Evolutionary conservation across 2,888 invertebrate species (phyloP).

Genomic region (Aleiodes leptofemur): DNA sequence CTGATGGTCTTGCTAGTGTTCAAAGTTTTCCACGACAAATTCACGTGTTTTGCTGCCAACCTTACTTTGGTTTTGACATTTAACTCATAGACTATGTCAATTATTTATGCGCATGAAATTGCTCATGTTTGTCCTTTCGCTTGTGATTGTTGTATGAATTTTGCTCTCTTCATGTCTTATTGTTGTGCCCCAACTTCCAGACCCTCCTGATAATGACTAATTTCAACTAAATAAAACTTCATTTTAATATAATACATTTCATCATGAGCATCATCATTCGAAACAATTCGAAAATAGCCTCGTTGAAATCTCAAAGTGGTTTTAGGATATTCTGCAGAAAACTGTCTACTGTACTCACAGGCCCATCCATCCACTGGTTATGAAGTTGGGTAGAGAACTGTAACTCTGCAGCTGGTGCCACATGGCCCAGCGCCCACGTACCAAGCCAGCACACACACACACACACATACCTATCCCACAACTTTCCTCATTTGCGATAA

Average conservation of each 20-base stretch:
- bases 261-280: not conserved
- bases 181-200: no score
- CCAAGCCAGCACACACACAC: constrained; percentile 24
- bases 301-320: constrained; percentile 37
- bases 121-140: no score
- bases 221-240: not conserved
- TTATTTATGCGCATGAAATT: no score
- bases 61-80: no score
- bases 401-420: constrained; percentile 69
- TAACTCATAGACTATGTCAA: no score
- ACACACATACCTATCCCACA: constrained; percentile 50
- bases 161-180: no score
- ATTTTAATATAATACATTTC: not conserved
- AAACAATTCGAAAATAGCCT: constrained; percentile 7
- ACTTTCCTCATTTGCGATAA: constrained; percentile 74
- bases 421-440: constrained; percentile 60
- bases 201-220: constrained; percentile 30
- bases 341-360: constrained; percentile 57
- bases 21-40: no score
- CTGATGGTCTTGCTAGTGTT: no score
- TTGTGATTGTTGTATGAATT: no score
- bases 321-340: constrained; percentile 49
- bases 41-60: no score
- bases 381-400: constrained; percentile 67
- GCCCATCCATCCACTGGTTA: constrained; percentile 63